phyloP scores from a whole-genome alignment of 2,888 invertebrate species.

The Macropis europaea region DNA sequence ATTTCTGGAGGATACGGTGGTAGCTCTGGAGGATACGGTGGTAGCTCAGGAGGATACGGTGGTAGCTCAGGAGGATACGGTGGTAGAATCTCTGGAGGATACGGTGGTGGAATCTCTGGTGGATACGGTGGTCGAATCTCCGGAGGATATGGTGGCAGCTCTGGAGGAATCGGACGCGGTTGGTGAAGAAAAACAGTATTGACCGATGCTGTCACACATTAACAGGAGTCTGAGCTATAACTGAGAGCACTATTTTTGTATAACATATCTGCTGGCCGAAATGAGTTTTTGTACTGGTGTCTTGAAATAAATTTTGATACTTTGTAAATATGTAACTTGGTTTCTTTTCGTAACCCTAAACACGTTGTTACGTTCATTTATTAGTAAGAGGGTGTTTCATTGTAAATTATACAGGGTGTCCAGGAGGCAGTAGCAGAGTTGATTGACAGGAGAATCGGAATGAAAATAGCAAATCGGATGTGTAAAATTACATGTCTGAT shows the following conservation, averaged over 20 bases:
- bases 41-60: slow-evolving; percentile 38
- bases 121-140: slow-evolving; percentile 24
- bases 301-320: slow-evolving; percentile 37
- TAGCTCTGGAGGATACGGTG: slow-evolving; percentile 17
- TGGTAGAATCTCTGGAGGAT: not conserved
- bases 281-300: slow-evolving; percentile 13
- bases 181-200: slow-evolving; percentile 9
- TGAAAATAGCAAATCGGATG: no score
- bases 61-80: slow-evolving; percentile 29
- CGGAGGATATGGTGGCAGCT: not conserved
- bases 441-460: no score
- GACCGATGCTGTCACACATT: not conserved
- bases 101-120: not conserved
- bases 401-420: no score
- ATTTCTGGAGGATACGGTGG: not conserved
- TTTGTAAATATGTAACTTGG: slow-evolving; percentile 2
- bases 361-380: not conserved
- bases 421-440: no score
- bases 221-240: not conserved
- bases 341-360: not conserved
- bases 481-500: no score
- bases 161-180: not conserved
- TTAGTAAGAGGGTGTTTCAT: no score
- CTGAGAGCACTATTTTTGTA: not conserved
- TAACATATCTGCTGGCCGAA: not conserved